phyloP scores from a whole-genome alignment of 2,888 invertebrate species.

The Willowsia nigromaculata region DNA sequence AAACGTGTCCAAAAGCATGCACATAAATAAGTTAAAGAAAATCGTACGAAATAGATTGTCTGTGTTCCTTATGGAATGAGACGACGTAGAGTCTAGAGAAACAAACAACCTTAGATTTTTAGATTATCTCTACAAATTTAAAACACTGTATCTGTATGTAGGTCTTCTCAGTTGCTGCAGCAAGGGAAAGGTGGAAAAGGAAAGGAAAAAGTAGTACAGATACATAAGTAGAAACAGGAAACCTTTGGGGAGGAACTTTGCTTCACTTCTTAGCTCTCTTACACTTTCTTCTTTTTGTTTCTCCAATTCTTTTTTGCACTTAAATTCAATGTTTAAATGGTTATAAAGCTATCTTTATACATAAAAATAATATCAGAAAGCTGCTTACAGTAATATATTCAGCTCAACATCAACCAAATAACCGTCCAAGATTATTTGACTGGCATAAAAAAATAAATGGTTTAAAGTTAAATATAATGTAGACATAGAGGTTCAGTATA shows the following conservation, averaged over 20 bases:
- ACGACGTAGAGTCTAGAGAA: no score
- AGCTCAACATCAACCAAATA: no score
- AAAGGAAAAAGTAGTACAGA: background rate
- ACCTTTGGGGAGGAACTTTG: slow-evolving; percentile 57
- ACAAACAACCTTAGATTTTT: background rate
- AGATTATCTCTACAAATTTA: background rate
- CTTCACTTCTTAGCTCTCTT: slow-evolving; percentile 46
- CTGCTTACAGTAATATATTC: no score
- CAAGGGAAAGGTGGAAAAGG: background rate
- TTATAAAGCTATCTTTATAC: no score
- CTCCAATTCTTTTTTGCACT: no score
- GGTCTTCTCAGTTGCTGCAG: background rate
- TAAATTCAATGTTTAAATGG: no score
- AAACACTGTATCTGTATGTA: background rate
- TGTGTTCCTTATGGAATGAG: background rate
- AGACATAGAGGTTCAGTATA: no score
- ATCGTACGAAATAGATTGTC: background rate
- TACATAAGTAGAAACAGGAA: background rate
- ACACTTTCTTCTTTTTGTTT: slow-evolving; percentile 27
- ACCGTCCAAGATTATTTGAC: no score
- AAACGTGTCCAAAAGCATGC: background rate
- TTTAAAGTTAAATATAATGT: no score
- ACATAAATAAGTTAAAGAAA: background rate
- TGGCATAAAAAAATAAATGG: no score
- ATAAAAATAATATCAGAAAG: no score